Evolutionary conservation across 2,888 invertebrate genomes (phyloP), one percentile per base, ranked within the genome.

Genomic region (Mermis nigrescens): DNA sequence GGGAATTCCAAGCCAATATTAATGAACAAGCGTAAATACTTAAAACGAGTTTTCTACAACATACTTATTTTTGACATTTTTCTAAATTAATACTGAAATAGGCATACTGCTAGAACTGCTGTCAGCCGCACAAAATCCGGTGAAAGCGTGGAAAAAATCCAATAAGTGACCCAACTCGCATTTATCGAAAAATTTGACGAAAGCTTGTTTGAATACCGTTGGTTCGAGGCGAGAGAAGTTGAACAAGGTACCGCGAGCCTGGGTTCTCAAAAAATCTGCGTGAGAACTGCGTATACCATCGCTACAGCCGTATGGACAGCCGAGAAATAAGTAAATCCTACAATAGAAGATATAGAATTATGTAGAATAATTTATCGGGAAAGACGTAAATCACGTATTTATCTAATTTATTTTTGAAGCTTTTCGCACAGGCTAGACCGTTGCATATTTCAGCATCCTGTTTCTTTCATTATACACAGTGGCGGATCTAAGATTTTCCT

Each of bases 281-380:
- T 87, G 87, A 0, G 88, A 85, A 1, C 88, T 68, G 86, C 57
- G 88, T 77, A 67, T 80, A 77, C 45, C 82, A 56, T 86, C 82
- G 55, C 87, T 87, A 72, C 95, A 98, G 1, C 91, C 92, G 74
- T 94, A 87, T 0, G 86, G 85, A 73, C 98, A 98, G 0, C 95
- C 95, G 31, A 98, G 77, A 67, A 88, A 86, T 62, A 85, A 83
- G 58, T 91, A 79, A 3, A 90, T 80, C 67, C 89, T 86, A 66
- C 48, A 48, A 24, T 48, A 7, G 15, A 22, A 7, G 24, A 48
- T 38, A 38, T 38, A n/a, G n/a, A n/a, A n/a, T n/a, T n/a, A n/a
- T n/a, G n/a, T n/a, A n/a, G n/a, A n/a, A n/a, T n/a, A n/a, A n/a
- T n/a, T n/a, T n/a, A n/a, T n/a, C n/a, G n/a, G n/a, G n/a, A n/a